phyloP scores from a whole-genome alignment of 2,113 vertebrate genomes.

The Neoarius graeffei region DNA sequence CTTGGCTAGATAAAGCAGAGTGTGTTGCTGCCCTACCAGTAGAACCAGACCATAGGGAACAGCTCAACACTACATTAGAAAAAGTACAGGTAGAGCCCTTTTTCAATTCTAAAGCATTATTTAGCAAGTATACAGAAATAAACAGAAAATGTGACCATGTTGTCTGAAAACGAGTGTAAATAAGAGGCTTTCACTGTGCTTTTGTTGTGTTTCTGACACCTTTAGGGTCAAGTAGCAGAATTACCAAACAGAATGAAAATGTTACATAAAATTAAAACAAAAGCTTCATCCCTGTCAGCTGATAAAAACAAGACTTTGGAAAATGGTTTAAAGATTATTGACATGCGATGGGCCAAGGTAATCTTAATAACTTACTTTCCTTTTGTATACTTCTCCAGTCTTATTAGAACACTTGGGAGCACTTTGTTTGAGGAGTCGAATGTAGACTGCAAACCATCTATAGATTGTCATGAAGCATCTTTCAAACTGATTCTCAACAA shows the following conservation, averaged over 20 bases:
- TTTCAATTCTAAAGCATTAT: not conserved
- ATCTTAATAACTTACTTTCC: conserved; percentile 15
- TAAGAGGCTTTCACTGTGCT: not conserved
- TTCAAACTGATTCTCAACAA: no score
- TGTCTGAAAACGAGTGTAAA: not conserved
- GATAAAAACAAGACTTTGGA: conserved; percentile 82
- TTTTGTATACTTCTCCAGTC: not conserved
- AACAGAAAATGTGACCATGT: not conserved
- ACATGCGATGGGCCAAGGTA: conserved; percentile 88
- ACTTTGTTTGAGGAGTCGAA: not conserved
- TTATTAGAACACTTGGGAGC: not conserved
- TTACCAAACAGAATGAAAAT: conserved; percentile 78
- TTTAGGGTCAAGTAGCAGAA: conserved; percentile 80
- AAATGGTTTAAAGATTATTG: conserved; percentile 80
- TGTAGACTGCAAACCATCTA: not conserved
- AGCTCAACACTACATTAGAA: conserved; percentile 81
- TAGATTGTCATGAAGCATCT: not conserved
- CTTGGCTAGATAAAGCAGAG: conserved; percentile 86
- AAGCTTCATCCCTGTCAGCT: conserved; percentile 76
- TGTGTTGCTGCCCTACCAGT: conserved; percentile 67
- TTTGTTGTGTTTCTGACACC: conserved; percentile 58
- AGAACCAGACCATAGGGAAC: conserved; percentile 81
- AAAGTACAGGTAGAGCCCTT: conserved; percentile 85
- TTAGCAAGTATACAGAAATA: not conserved
- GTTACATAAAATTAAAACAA: conserved; percentile 84